phyloP scores from a whole-genome alignment of 2,113 vertebrate species.

The Murina feae region DNA sequence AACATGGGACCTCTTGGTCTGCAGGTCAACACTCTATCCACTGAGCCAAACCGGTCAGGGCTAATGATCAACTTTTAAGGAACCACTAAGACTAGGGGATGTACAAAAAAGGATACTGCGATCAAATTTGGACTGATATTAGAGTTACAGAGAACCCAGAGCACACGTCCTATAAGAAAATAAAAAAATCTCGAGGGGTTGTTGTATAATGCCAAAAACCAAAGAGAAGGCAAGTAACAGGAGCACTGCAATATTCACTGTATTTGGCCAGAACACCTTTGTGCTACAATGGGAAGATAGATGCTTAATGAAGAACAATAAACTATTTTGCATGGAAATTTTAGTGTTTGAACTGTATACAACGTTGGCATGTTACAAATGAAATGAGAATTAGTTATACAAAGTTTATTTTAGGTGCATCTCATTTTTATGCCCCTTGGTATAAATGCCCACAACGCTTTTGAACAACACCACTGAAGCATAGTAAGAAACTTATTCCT shows the following conservation, averaged over 20 bases:
- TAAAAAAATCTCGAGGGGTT: background rate
- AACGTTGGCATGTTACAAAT: background rate
- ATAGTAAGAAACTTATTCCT: background rate
- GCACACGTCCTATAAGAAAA: background rate
- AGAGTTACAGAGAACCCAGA: background rate
- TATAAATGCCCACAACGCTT: background rate
- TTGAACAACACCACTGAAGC: background rate
- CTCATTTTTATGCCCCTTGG: background rate
- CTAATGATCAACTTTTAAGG: background rate
- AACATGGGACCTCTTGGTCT: too few species aligned
- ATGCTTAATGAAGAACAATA: background rate
- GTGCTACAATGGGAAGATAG: background rate
- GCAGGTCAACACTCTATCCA: too few species aligned
- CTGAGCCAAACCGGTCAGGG: too few species aligned
- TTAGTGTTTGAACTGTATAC: background rate
- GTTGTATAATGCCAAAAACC: background rate
- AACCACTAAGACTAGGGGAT: background rate
- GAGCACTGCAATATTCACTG: background rate
- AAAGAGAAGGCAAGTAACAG: background rate
- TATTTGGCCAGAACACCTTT: background rate
- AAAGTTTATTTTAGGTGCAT: background rate
- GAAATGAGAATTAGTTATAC: background rate
- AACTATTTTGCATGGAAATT: background rate
- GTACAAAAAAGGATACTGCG: background rate
- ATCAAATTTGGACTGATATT: background rate